Evolutionary conservation across 2,797 vertebrate genomes (phyloP).

Genomic region (Sitta carolinensis): DNA sequence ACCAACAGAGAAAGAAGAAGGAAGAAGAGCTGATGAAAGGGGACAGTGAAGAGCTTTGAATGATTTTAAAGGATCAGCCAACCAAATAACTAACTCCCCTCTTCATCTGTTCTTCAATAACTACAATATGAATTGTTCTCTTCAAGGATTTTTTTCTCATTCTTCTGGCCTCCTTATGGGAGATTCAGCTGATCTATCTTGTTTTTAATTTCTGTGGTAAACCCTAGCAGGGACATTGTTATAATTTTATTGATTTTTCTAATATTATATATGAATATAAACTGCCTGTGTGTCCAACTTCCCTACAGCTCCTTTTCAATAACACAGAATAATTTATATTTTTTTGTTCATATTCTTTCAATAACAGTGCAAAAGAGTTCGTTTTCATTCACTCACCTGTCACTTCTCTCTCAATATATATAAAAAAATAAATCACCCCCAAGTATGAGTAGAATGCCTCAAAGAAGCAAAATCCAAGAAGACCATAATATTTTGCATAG

Average conservation of each 20-base stretch:
- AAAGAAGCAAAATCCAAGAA: neutral
- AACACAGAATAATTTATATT: neutral
- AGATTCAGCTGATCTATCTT: neutral
- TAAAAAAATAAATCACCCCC: neutral
- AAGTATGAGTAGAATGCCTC: neutral
- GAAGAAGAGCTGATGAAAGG: neutral
- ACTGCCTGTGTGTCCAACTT: neutral
- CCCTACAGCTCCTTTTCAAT: neutral
- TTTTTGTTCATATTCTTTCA: neutral
- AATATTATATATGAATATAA: neutral
- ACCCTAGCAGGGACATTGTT: neutral
- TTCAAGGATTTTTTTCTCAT: neutral
- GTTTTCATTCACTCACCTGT: neutral
- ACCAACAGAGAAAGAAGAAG: neutral
- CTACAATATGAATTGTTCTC: neutral
- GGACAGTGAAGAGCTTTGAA: neutral
- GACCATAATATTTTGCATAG: neutral
- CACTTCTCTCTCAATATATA: neutral
- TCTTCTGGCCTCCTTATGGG: neutral
- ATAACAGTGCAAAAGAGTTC: neutral
- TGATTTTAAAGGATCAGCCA: neutral
- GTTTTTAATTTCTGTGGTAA: neutral
- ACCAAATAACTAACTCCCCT: neutral
- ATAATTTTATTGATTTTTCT: neutral
- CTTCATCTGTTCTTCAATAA: neutral